Evolutionary conservation across 2,888 invertebrate genomes (phyloP).

Genomic region (Ditylenchus weischeri): DNA sequence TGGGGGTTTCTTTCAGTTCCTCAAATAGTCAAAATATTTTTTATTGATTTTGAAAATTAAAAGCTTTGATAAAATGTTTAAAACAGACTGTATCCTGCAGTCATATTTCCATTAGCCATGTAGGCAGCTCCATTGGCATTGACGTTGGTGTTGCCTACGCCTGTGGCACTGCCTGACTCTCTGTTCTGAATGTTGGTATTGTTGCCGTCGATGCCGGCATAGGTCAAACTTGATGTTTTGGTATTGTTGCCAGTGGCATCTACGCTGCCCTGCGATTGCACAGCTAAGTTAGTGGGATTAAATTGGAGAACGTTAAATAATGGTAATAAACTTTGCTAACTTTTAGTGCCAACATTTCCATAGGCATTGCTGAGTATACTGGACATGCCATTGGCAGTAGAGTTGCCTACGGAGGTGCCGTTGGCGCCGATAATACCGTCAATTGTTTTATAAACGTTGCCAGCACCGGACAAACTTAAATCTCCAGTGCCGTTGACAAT

Average conservation of each 20-base stretch:
- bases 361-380: constrained; percentile 11
- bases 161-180: constrained; percentile 38
- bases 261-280: constrained; percentile 31
- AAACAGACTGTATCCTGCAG: not conserved
- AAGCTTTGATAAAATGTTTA: not conserved
- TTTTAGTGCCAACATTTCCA: constrained; percentile 16
- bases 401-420: constrained; percentile 41
- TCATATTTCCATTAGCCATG: constrained; percentile 15
- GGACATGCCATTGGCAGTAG: constrained; percentile 34
- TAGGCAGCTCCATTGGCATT: constrained; percentile 24
- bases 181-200: constrained; percentile 28
- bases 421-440: constrained; percentile 44
- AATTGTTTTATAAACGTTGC: constrained; percentile 19
- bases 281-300: not conserved
- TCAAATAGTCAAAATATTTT: too few relatives aligned
- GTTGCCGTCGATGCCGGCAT: constrained; percentile 39
- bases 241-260: constrained; percentile 35
- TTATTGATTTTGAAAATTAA: too few relatives aligned
- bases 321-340: not conserved
- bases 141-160: constrained; percentile 36
- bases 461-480: constrained; percentile 13
- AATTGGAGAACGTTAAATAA: not conserved
- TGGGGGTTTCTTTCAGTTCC: too few relatives aligned
- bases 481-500: constrained; percentile 18
- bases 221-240: constrained; percentile 39